Base-by-base conservation (phyloP, 2,113 vertebrate species). In the Crypturellus undulatus region DNA sequence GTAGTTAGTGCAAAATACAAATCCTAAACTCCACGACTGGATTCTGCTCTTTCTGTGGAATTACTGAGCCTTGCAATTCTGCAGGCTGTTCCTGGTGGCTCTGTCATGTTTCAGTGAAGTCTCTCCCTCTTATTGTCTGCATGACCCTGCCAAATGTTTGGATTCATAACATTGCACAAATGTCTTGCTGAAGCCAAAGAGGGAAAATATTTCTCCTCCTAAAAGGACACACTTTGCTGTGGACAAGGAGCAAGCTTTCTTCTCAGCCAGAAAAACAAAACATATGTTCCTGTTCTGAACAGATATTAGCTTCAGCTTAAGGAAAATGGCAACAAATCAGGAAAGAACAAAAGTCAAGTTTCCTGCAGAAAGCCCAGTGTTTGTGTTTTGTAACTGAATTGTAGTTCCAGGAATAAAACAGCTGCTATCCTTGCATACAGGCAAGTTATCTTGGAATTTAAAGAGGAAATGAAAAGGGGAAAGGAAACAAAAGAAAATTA, bases 261-360 rank as follows among this genome's bases (percentile, higher is more conserved):
- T 92, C 87, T 81, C 84, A 73, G 62, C 79, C 84, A 51, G 78
- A 89, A 82, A 93, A 12, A 72, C 49, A 32, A 56, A 89, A 87
- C 1, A 17, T 75, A 83, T 80, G 36, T 78, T 86, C 83, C 95
- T 90, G 68, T 75, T 83, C 59, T 83, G 59, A 52, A 80, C 0
- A 67, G 69, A 42, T 81, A 83, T 56, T 71, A 83, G 60, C 56
- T 82, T 71, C 82, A 91, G 60, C 68, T 79, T 77, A 54, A 94
- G 82, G 87, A 96, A 96, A 95, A 80, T 56, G 80, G 93, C 82
- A 94, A 90, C 92, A 88, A 77, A 80, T 63, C 87, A 87, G 91
- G 91, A 54, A 64, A 42, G 69, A 36, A 65, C 40, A 51, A 89
- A 96, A 96, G 65, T 59, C 0, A 36, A 86, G 68, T 91, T 96